Evolutionary conservation across 1,140 invertebrate species (phyloP), one percentile per base, ranked within the genome.

Genomic region (Scaptomyza hsui): DNA sequence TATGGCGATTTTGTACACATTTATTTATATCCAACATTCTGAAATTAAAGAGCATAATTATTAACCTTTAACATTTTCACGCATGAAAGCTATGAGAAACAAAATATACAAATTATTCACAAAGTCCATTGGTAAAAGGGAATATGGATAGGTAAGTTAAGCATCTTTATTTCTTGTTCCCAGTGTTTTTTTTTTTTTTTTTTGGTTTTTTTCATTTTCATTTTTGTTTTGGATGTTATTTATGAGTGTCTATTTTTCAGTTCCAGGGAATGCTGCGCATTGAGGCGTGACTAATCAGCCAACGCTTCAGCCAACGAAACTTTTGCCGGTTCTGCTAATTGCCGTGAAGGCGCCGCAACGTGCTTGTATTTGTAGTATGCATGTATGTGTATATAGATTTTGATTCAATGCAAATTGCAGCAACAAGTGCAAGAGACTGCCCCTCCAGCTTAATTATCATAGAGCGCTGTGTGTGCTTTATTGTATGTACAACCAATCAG

Each of bases 21-120:
- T 44, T 47, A 42, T 67, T 67, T 47, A 42, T 61, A 35, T 65
- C 21, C 49, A 41, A 51, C 45, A 65, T 57, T 71, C 47, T 49
- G 19, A 48, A 61, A 68, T 72, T 76, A 64, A 78, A 80, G 62
- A 78, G 68, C 81, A 67, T 86, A 81, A 88, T 88, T 86, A 88
- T 86, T 88, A 81, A 86, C 81, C 81, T 86, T 86, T 86, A 88
- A 67, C 81, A 86, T 86, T 86, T 86, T 86, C 81, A 86, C 81
- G 82, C 81, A 74, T 81, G 77, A 64, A 53, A 53, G 35, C 78
- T 64, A 65, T 86, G 81, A 67, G 81, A 55, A 65, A 61, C 59
- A 56, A 61, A 51, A 67, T 60, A 51, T 9, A 41, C 9, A 47
- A 68, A 69, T 41, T 55, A 60, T 51, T 39, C 63, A 52, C n/a